A percentile compares a stretch with the other conserved stretches of the same genome.
Evolutionary conservation across 2,113 vertebrate species (phyloP).

Genomic region (Austrofundulus limnaeus): DNA sequence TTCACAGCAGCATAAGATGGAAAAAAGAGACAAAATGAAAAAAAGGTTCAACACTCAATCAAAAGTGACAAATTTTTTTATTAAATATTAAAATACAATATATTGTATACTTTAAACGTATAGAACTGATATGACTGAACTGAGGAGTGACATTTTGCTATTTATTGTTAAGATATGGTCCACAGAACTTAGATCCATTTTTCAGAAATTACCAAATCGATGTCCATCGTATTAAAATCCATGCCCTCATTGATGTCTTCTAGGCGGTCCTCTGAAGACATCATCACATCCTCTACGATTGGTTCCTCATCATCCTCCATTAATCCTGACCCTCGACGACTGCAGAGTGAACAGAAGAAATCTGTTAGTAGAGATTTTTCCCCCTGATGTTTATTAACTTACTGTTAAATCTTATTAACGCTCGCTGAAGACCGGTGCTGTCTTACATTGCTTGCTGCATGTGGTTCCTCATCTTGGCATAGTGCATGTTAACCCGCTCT

Average conservation of each 20-base stretch:
- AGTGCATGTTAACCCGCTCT: conserved; percentile 90
- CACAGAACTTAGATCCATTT: background rate
- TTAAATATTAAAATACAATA: too few relatives aligned
- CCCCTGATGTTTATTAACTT: background rate
- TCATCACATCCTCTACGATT: conserved; percentile 99
- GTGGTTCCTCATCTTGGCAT: conserved; percentile 95
- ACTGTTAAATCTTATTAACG: background rate
- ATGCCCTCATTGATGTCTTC: conserved; percentile 98
- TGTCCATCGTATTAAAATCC: conserved; percentile 98
- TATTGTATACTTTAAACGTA: too few relatives aligned
- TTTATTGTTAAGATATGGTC: too few relatives aligned
- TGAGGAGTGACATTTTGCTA: too few relatives aligned
- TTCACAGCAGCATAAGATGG: background rate
- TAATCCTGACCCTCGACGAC: conserved; percentile 91
- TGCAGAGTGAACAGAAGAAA: conserved; percentile 49
- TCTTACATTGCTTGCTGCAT: conserved; percentile 94
- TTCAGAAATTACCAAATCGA: conserved; percentile 88
- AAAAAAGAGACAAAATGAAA: background rate
- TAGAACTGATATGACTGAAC: too few relatives aligned
- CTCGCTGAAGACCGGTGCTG: background rate
- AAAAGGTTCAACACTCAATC: too few relatives aligned
- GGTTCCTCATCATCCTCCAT: conserved; percentile 99
- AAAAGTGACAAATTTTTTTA: too few relatives aligned
- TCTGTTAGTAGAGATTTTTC: background rate
- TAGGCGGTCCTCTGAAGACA: conserved; percentile 96